Evolutionary conservation across 2,113 vertebrate species (phyloP).

Genomic region (Laticauda laticaudata): DNA sequence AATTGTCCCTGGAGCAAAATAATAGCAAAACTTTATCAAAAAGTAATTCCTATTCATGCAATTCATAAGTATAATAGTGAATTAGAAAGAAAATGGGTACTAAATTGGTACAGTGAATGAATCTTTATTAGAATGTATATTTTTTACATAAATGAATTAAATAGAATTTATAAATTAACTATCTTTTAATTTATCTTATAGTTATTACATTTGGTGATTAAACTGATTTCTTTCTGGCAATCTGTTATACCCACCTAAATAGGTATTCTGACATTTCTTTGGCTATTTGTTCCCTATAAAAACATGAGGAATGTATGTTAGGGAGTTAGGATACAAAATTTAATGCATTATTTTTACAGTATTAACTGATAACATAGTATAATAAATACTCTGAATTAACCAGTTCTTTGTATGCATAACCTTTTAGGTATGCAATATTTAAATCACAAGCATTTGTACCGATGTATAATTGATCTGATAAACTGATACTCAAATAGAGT

Average conservation of each 20-base stretch:
- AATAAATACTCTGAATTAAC: not conserved
- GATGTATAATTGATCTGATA: not conserved
- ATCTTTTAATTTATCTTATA: slow-evolving; percentile 17
- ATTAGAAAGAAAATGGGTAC: slow-evolving; percentile 18
- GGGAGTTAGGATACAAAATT: slow-evolving; percentile 8
- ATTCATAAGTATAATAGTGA: slow-evolving; percentile 34
- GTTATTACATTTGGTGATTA: slow-evolving; percentile 41
- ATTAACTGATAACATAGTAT: not conserved
- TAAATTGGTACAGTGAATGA: not conserved
- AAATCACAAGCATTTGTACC: slow-evolving; percentile 13
- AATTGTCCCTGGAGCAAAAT: not conserved
- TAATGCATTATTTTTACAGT: not conserved
- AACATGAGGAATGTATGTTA: slow-evolving; percentile 58
- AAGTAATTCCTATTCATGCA: slow-evolving; percentile 22
- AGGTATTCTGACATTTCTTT: slow-evolving; percentile 92
- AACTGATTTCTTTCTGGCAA: slow-evolving; percentile 29
- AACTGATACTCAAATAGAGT: slow-evolving; percentile 9
- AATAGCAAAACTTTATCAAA: slow-evolving; percentile 18
- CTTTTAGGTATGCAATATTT: not conserved
- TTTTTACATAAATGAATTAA: not conserved
- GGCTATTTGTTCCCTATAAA: slow-evolving; percentile 94
- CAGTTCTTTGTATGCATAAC: not conserved
- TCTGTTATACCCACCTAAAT: slow-evolving; percentile 85
- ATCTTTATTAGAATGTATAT: slow-evolving; percentile 11
- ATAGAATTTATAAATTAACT: not conserved